These are phyloP conservation scores for Oxyura jamaicensis DNA, from an alignment of 2,113 vertebrate species.

Conservation along the genomic window DNA sequence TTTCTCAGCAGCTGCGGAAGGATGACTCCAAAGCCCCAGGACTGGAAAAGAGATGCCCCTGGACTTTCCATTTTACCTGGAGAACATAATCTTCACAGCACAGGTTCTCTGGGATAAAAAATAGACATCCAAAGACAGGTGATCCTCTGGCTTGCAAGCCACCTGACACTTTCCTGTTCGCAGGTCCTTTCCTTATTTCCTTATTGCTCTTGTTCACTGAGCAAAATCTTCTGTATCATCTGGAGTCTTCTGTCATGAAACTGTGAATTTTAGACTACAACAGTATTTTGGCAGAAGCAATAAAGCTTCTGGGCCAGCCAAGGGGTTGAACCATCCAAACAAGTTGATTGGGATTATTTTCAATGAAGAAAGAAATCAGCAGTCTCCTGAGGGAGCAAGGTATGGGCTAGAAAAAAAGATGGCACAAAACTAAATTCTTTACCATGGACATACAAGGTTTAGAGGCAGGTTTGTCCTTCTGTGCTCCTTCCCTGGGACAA, in stretches of 20 bases:
- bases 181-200: not conserved
- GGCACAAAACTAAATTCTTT: conserved; percentile 53
- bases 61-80: not conserved
- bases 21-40: not conserved
- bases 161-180: not conserved
- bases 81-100: not conserved
- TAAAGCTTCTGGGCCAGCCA: not conserved
- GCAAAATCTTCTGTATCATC: not conserved
- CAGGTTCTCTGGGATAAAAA: not conserved
- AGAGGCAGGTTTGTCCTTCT: not conserved
- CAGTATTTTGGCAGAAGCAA: not conserved
- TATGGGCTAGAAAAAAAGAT: not conserved
- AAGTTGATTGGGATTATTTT: not conserved
- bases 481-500: not conserved
- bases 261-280: not conserved
- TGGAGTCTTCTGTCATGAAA: not conserved
- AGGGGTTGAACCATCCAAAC: not conserved
- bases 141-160: not conserved
- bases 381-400: not conserved
- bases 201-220: not conserved
- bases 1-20: not conserved
- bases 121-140: not conserved
- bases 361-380: not conserved
- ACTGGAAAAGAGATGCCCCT: not conserved
- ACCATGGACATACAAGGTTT: not conserved